Conservation (phyloP, 92 coral and sea anemone species). For the Pocillopora grandis region DNA sequence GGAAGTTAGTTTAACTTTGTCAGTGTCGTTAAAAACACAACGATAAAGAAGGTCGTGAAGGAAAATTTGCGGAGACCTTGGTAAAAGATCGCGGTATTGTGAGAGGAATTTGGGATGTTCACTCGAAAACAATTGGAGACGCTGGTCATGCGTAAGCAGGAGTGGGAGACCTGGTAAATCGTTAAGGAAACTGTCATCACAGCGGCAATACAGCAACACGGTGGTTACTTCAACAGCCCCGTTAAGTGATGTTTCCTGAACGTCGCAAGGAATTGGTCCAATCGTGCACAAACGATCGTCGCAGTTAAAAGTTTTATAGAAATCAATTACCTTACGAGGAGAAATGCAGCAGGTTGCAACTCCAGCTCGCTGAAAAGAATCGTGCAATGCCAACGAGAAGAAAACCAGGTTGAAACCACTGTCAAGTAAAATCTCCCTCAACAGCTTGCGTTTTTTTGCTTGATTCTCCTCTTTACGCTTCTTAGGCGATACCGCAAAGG, state of each 20-base stretch:
- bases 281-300: slow-evolving; percentile 30
- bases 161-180: slow-evolving; percentile 81
- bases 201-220: slow-evolving; percentile 66
- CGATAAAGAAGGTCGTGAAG: slow-evolving; percentile 33
- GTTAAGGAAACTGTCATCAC: slow-evolving; percentile 40
- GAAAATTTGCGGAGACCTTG: slow-evolving; percentile 49
- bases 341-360: slow-evolving; percentile 17
- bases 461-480: neutral
- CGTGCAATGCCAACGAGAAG: slow-evolving; percentile 44
- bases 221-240: neutral
- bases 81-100: slow-evolving; percentile 48
- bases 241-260: slow-evolving; percentile 39
- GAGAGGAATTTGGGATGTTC: slow-evolving; percentile 53
- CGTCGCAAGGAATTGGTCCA: slow-evolving; percentile 45
- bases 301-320: slow-evolving; percentile 43
- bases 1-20: neutral
- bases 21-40: neutral
- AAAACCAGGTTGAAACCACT: slow-evolving; percentile 58
- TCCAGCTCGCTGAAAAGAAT: slow-evolving; percentile 37
- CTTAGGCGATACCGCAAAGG: neutral
- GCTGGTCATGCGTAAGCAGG: slow-evolving; percentile 76
- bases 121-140: slow-evolving; percentile 44
- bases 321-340: slow-evolving; percentile 35
- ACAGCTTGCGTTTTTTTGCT: neutral
- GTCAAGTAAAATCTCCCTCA: slow-evolving; percentile 37